These are phyloP conservation scores for Crotalus horridus DNA, from an alignment of 2,113 vertebrate species.

Conservation along the genomic window DNA sequence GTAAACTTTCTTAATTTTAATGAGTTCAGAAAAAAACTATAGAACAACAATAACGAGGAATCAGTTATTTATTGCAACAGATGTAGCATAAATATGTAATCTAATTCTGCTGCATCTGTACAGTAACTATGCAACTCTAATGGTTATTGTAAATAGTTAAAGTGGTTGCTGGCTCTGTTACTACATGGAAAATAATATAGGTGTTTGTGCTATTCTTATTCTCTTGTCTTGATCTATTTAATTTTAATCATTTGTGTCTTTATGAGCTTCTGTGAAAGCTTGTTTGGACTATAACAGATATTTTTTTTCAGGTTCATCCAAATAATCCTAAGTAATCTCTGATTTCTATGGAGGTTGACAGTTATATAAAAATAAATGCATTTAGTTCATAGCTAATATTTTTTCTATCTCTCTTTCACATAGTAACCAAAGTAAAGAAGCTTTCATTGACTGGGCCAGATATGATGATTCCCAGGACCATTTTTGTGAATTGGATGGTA, in stretches of 20 bases:
- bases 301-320: neutral
- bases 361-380: neutral
- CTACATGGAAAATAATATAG: neutral
- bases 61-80: neutral
- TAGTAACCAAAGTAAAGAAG: constrained; percentile 94
- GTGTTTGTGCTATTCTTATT: neutral
- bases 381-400: neutral
- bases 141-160: neutral
- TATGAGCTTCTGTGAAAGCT: neutral
- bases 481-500: constrained; percentile 97
- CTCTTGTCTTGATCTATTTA: neutral
- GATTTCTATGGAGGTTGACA: neutral
- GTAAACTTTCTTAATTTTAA: neutral
- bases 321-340: constrained; percentile 17
- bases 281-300: neutral
- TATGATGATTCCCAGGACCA: constrained; percentile 96
- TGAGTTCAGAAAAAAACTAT: neutral
- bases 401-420: constrained; percentile 31
- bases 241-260: neutral
- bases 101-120: neutral
- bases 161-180: neutral
- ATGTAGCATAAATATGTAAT: neutral
- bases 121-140: neutral
- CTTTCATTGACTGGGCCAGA: constrained; percentile 95
- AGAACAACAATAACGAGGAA: neutral